Evolutionary conservation across 2,113 vertebrate genomes (phyloP).

Genomic region (Pseudolaguvia tuberculata): DNA sequence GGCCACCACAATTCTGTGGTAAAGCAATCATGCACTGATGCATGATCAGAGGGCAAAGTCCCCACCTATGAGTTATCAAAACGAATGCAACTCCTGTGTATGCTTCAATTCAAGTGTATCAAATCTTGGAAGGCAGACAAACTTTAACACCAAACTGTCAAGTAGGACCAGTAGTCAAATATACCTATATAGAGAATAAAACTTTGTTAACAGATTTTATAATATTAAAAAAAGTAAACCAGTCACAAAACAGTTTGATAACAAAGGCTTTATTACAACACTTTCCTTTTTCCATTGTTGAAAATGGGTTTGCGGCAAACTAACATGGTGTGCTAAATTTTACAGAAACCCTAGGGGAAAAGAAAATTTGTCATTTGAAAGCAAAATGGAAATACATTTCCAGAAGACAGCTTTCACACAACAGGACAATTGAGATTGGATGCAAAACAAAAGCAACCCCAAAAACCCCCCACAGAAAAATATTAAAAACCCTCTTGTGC

Average conservation of each 20-base stretch:
- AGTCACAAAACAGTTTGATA: slow-evolving; percentile 54
- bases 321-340: slow-evolving; percentile 61
- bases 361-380: slow-evolving; percentile 51
- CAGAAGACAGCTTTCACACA: slow-evolving; percentile 43
- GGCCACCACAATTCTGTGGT: slow-evolving; percentile 31
- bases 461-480: slow-evolving; percentile 45
- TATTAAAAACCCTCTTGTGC: slow-evolving; percentile 50
- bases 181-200: no score
- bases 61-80: slow-evolving; percentile 16
- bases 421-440: slow-evolving; percentile 52
- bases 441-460: slow-evolving; percentile 48
- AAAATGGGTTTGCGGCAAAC: slow-evolving; percentile 67
- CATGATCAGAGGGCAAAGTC: slow-evolving; percentile 7
- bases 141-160: no score
- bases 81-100: not conserved
- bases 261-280: slow-evolving; percentile 75
- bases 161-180: no score
- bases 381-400: slow-evolving; percentile 54
- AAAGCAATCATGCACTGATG: slow-evolving; percentile 46
- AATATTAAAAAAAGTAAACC: slow-evolving; percentile 5
- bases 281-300: slow-evolving; percentile 66
- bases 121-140: no score
- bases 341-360: slow-evolving; percentile 52
- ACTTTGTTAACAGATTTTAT: not conserved
- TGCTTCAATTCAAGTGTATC: no score